Base-by-base conservation (phyloP, 2,888 invertebrate species). In the Drosophila setosimentum region DNA sequence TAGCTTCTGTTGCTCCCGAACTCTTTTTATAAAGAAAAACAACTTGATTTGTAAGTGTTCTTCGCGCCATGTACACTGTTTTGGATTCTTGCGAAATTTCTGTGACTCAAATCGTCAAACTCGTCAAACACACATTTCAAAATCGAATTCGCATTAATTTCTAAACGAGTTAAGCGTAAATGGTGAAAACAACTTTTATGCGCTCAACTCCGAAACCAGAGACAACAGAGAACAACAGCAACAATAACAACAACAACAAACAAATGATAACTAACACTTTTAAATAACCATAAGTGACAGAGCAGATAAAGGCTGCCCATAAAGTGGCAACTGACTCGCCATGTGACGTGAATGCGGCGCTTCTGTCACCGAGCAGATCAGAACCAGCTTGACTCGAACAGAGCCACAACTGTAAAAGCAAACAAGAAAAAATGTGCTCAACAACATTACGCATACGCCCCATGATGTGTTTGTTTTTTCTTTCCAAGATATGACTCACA, bases 91-190 rank as follows among this genome's bases (percentile, higher is more conserved):
- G 71, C 58, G 79, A 87, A 85, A 64, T 76, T 74, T 35, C 54
- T 70, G 67, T 85, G 85, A 87, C 70, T 87, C 85, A 85, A 81
- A 82, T 70, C 70, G 61, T 76, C 77, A 72, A 75, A 68, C 59
- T 68, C 35, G 72, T 42, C 64, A 79, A 76, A 72, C 45, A 74
- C 49, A 70, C 54, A 76, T 76, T 82, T 81, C 69, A 69, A 75
- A 85, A 85, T 85, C 83, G 81, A 85, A 82, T 85, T 86, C 82
- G 77, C 84, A 83, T 78, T 86, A 77, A 86, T 82, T 80, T 80
- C 78, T 73, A 85, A 85, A 80, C 82, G 74, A 77, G 82, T 83
- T 73, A 29, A 70, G 57, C 79, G 59, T 54, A 82, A 82, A 85
- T 73, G 81, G 73, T 62, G 69, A 75, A 73, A 80, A 74, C 82